Evolutionary conservation across 2,113 vertebrate genomes (phyloP), one percentile per base, ranked within the genome.

Genomic region (Sturnira hondurensis): DNA sequence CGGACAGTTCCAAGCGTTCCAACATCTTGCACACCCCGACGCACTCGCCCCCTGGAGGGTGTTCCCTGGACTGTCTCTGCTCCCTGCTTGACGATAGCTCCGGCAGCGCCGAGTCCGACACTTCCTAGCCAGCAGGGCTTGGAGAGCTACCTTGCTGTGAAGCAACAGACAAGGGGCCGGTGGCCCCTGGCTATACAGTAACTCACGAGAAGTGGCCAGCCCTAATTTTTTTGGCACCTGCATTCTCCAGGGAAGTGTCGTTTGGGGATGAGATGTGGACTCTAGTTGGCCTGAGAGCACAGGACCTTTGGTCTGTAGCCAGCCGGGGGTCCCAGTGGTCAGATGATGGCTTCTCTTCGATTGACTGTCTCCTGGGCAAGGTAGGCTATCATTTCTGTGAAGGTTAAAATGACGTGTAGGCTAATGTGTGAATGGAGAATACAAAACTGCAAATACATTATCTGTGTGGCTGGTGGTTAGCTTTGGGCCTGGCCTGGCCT

Each of bases 271-370:
- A 90, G 81, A 22, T 73, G 16, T 1, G 33, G 86, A 73, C 38
- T 15, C 65, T 26, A 58, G 93, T 81, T 5, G 11, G 80, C 96
- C 97, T 98, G 98, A 98, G 97, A 97, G 93, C 96, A 36, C 89
- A 94, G 96, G 97, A 89, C 96, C 94, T 98, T 98, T 94, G 80
- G 65, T 93, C 96, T 97, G 43, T 94, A 89, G 96, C 73, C 36
- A 26, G 91, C 89, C 63, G 95, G 76, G 92, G 84, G 43, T 54
- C 95, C 93, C 26, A 47, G 19, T 70, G 81, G 78, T 82, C 91
- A 94, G 87, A 36, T 97, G 88, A 92, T 96, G 91, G 97, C 86
- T 95, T 86, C 71, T 97, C 63, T 97, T 70, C 19, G 85, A n/a
- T 91, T 19, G 50, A 88, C 20, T 71, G 78, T 92, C 92, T 94